phyloP scores from a whole-genome alignment of 1,140 invertebrate genomes.

The Drosophila jambulina region DNA sequence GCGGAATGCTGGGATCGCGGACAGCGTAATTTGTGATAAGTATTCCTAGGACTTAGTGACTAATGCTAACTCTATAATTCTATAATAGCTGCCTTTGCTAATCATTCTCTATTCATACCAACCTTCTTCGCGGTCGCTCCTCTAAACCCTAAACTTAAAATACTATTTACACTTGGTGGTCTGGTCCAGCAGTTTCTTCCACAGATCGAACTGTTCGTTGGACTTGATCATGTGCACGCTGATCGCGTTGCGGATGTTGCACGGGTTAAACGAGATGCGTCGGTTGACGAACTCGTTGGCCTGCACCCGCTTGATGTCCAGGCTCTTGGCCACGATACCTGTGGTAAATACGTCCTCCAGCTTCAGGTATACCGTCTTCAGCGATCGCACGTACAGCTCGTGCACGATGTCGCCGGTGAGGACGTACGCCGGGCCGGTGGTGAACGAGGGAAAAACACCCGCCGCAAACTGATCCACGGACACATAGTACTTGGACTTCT shows the following conservation, averaged over 20 bases:
- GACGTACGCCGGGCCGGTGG: slow-evolving; percentile 94
- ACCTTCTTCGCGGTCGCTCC: neutral
- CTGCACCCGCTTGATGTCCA: slow-evolving; percentile 90
- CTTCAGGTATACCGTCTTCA: slow-evolving; percentile 91
- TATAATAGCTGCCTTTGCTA: slow-evolving; percentile 56
- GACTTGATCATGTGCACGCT: slow-evolving; percentile 96
- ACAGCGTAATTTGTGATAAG: slow-evolving; percentile 36
- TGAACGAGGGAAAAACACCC: slow-evolving; percentile 92
- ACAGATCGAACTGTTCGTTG: slow-evolving; percentile 95
- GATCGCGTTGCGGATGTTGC: slow-evolving; percentile 92
- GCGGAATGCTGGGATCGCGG: slow-evolving; percentile 11
- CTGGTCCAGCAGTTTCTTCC: slow-evolving; percentile 94
- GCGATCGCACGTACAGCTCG: slow-evolving; percentile 88
- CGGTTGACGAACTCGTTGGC: slow-evolving; percentile 94
- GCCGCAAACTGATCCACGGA: slow-evolving; percentile 90
- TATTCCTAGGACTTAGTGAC: slow-evolving; percentile 53
- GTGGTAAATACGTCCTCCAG: slow-evolving; percentile 96
- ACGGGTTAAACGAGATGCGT: slow-evolving; percentile 91
- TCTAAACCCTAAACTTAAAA: slow-evolving; percentile 73
- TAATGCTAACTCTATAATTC: slow-evolving; percentile 48
- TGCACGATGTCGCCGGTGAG: slow-evolving; percentile 89
- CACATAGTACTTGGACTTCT: slow-evolving; percentile 94
- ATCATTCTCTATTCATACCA: slow-evolving; percentile 38
- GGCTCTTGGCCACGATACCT: slow-evolving; percentile 92
- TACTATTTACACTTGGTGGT: slow-evolving; percentile 91